A percentile compares a stretch with the other conserved stretches of the same genome.
phyloP scores from a whole-genome alignment of 2,888 invertebrate genomes.

The Drosophila meridiana region DNA sequence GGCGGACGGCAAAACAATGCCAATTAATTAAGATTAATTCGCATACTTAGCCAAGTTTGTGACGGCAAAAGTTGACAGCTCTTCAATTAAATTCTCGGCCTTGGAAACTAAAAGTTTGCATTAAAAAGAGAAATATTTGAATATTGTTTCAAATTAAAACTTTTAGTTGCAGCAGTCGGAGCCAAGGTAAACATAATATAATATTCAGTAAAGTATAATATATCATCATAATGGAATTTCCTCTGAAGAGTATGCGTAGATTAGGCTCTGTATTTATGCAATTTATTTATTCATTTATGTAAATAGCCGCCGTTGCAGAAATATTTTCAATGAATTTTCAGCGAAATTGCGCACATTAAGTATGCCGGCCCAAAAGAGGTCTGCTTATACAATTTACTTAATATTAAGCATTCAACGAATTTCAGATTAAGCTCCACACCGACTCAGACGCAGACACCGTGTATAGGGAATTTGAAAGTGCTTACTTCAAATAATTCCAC shows the following conservation, averaged over 20 bases:
- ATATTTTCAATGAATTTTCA: not conserved
- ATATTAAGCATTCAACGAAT: slow-evolving; percentile 25
- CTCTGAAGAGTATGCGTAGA: not conserved
- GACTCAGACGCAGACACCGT: not conserved
- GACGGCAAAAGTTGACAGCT: not conserved
- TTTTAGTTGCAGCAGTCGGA: not conserved
- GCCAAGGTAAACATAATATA: not conserved
- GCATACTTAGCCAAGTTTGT: slow-evolving; percentile 22
- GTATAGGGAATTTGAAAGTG: slow-evolving; percentile 2
- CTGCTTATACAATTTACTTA: slow-evolving; percentile 24
- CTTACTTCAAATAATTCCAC: slow-evolving; percentile 20
- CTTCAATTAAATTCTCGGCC: not conserved
- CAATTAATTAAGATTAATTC: slow-evolving; percentile 45
- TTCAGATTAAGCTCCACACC: not conserved
- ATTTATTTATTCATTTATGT: slow-evolving; percentile 16
- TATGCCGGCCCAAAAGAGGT: slow-evolving; percentile 11
- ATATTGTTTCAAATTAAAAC: not conserved
- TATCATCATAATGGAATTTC: not conserved
- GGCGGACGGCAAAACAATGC: slow-evolving; percentile 25
- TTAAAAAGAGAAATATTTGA: not conserved
- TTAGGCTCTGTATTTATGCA: not conserved
- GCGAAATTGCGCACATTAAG: slow-evolving; percentile 4
- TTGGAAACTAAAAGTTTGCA: not conserved
- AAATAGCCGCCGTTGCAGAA: slow-evolving; percentile 5
- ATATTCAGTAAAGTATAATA: no score